Conservation (phyloP, 92 coral and sea anemone species). For the Porites cylindrica region DNA sequence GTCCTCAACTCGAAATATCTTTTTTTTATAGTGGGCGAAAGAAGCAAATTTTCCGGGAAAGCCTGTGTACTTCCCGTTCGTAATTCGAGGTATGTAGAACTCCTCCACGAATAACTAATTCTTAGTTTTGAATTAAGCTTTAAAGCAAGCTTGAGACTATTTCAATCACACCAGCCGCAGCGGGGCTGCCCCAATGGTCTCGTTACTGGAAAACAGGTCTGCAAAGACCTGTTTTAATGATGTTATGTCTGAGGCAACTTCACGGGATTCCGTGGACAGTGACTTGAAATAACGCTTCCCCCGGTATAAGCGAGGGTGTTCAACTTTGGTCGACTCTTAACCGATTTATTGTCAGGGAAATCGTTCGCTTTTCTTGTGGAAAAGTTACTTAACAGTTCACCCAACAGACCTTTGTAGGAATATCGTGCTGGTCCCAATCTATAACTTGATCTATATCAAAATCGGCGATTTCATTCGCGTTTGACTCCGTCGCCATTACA, state of each 20-base stretch:
- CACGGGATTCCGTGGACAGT: slow-evolving; percentile 24
- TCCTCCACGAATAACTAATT: neutral
- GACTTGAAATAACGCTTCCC: neutral
- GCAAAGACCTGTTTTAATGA: neutral
- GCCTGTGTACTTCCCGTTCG: too few relatives aligned
- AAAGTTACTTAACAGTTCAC: slow-evolving; percentile 61
- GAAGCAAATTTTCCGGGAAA: neutral
- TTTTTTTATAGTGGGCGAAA: neutral
- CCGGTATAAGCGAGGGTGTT: neutral
- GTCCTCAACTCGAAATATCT: neutral
- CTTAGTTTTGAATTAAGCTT: neutral
- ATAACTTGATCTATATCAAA: slow-evolving; percentile 99
- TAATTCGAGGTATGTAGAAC: neutral
- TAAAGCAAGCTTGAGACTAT: neutral
- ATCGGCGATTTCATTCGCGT: slow-evolving; percentile 93
- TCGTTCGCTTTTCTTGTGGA: slow-evolving; percentile 34
- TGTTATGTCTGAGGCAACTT: neutral
- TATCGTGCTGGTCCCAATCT: slow-evolving; percentile 99
- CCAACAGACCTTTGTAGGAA: slow-evolving; percentile 99
- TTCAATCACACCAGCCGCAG: neutral
- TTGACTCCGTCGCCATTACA: slow-evolving; percentile 98
- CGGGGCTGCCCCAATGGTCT: neutral
- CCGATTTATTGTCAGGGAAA: slow-evolving; percentile 62
- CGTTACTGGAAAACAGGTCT: neutral
- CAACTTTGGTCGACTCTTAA: slow-evolving; percentile 31